A percentile compares a stretch with the other conserved stretches of the same genome.
Evolutionary conservation across 2,888 invertebrate genomes (phyloP).

Genomic region (Smittia aterrima): DNA sequence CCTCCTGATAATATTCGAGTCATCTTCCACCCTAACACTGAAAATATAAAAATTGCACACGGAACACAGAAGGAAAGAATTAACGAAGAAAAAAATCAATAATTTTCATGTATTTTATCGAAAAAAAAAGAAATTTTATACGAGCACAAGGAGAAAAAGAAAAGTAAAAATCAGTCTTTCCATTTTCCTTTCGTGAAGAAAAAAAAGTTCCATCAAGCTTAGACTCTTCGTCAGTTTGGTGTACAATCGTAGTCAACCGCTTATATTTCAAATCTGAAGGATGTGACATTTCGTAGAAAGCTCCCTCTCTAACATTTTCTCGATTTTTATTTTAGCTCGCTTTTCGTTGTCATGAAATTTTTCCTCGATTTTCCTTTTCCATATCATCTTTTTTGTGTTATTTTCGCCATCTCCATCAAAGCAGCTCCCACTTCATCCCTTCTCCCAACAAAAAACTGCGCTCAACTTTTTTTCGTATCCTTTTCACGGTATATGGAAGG

Average conservation of each 20-base stretch:
- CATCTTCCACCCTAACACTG: slow-evolving; percentile 27
- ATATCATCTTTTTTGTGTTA: slow-evolving; percentile 19
- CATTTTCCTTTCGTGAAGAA: slow-evolving; percentile 11
- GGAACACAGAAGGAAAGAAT: slow-evolving; percentile 29
- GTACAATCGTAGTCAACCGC: neutral
- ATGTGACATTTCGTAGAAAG: neutral
- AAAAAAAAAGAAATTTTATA: slow-evolving; percentile 26
- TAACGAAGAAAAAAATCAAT: slow-evolving; percentile 39
- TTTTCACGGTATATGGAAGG: neutral
- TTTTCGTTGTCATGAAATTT: slow-evolving; percentile 32
- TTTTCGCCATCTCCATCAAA: slow-evolving; percentile 30
- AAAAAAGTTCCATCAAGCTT: slow-evolving; percentile 36
- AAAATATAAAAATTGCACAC: slow-evolving; percentile 37
- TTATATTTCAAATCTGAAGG: neutral
- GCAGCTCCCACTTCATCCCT: slow-evolving; percentile 11
- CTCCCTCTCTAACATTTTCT: neutral
- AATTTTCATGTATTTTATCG: slow-evolving; percentile 41
- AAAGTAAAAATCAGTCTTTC: slow-evolving; percentile 25
- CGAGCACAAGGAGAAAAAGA: slow-evolving; percentile 17
- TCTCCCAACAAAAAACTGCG: neutral
- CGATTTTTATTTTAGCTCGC: slow-evolving; percentile 32
- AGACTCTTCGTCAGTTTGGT: neutral
- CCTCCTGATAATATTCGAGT: slow-evolving; percentile 34
- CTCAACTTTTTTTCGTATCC: slow-evolving; percentile 25
- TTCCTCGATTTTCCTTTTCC: slow-evolving; percentile 19